Percentiles rank a stretch among this genome's conserved stretches.
Conservation (phyloP, 2,888 invertebrate genomes). For the Villa cingulata region DNA sequence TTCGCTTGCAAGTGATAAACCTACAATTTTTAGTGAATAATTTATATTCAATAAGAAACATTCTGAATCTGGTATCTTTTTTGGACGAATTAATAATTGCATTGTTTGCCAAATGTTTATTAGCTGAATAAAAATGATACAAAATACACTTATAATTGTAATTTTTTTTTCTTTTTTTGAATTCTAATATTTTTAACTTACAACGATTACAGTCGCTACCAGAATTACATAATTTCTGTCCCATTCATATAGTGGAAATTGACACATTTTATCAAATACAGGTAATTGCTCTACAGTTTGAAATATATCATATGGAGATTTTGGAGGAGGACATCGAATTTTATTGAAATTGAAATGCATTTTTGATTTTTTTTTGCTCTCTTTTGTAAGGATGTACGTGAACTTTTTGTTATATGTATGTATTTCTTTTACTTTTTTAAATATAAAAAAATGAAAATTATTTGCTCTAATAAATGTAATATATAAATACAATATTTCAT, state of each 20-base stretch:
- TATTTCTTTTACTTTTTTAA: too few species aligned
- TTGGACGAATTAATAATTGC: neutral
- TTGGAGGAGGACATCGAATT: neutral
- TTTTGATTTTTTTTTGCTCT: neutral
- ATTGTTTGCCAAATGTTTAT: neutral
- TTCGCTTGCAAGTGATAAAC: neutral
- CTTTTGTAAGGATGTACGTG: too few species aligned
- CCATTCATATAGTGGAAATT: neutral
- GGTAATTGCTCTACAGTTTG: neutral
- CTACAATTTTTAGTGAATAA: too few species aligned
- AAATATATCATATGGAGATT: neutral
- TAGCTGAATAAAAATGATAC: neutral
- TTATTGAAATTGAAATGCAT: slow-evolving; percentile 3
- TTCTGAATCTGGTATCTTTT: too few species aligned
- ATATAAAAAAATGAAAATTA: too few species aligned
- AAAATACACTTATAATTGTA: too few species aligned
- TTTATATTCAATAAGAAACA: too few species aligned
- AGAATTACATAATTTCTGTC: neutral
- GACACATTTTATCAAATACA: neutral
- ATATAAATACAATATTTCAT: too few species aligned
- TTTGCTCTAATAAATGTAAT: too few species aligned
- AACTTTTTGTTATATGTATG: too few species aligned
- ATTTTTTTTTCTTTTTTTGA: too few species aligned
- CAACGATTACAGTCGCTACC: neutral
- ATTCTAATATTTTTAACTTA: neutral